Base-by-base conservation (phyloP, 2,888 invertebrate species). In the Oxyteleia sp. region DNA sequence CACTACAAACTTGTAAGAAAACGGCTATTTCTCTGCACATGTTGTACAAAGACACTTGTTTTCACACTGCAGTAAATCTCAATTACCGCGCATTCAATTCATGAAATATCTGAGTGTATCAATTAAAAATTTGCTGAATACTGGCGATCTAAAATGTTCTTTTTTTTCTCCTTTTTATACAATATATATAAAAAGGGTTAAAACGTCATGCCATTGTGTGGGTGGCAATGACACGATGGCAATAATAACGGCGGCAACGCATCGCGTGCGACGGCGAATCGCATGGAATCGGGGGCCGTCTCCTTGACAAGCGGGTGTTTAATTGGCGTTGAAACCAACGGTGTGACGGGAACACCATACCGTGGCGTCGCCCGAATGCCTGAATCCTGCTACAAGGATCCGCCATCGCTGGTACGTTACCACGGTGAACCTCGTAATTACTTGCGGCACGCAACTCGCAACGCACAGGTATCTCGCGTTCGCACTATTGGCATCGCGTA, bases 291-390 rank as follows among this genome's bases (percentile, higher is more conserved):
- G 88, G 89, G 87, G 89, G 88, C 89, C 86, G 90, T 91, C 91
- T 91, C 90, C 93, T 92, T 93, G 93, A 93, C 93, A 93, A 92
- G 93, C 92, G 93, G 92, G 90, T 93, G 93, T 93, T 93, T 93
- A 93, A 93, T 93, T 93, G 93, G 93, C 93, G 93, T 93, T 93
- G 93, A 93, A 93, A 93, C 90, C 93, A 93, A 89, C 91, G 90
- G 93, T 93, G 93, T 93, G 93, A 93, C 93, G 93, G 90, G 90
- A 92, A 92, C 91, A 90, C 89, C 91, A 90, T 90, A 90, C 88
- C 89, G 91, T 89, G 90, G 90, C 90, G 91, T 92, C 92, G 91
- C 89, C 90, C 90, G 90, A 92, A 91, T 92, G 90, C 91, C 88
- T 90, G 89, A 90, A 91, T 90, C 90, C 89, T 87, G 87, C 84